Base-by-base conservation (phyloP, 2,797 vertebrate genomes). In the Podarcis siculus region DNA sequence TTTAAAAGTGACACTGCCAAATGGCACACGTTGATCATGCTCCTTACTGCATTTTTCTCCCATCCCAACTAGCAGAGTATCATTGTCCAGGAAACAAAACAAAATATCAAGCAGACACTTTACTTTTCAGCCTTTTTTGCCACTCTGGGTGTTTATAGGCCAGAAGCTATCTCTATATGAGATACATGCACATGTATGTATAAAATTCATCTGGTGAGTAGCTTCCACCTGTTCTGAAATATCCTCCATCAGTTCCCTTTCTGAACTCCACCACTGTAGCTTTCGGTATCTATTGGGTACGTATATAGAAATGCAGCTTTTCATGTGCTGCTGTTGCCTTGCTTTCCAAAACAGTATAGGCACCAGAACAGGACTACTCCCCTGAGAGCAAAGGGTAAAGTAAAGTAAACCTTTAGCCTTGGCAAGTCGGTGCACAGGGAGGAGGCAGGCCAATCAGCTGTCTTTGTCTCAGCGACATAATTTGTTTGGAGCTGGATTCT, bases 391-490 rank as follows among this genome's bases (percentile, higher is more conserved):
- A 25, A 75, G 42, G 35, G 8, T 23, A 30, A 42, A 21, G 5
- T 23, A 30, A 10, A 49, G 39, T n/a, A 64, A 80, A 85, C 19
- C 69, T 80, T 39, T 39, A 42, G 86, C 25, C 17, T 8, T 21
- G 37, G 19, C 30, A 55, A 64, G 39, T 79, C 30, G 8, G 8
- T 39, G 64, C 58, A 30, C 77, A 77, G 61, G 30, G 7, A 67
- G 35, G 67, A 61, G 35, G 12, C 0, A 9, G 42, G 69, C 39
- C 32, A 79, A 67, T 58, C 77, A 5, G 78, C 69, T 81, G 82
- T 71, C 64, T 82, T 90, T 55, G 67, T 75, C 69, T 90, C 86
- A 87, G 15, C 45, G 27, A 42, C 23, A 81, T 39, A 85, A 85
- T 85, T 90, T 85, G 77, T 90, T 39, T 30, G 64, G 78, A 76